Percentiles rank a stretch among this genome's conserved stretches.
Evolutionary conservation across 2,113 vertebrate species (phyloP).

Genomic region (Stictonetta naevosa): DNA sequence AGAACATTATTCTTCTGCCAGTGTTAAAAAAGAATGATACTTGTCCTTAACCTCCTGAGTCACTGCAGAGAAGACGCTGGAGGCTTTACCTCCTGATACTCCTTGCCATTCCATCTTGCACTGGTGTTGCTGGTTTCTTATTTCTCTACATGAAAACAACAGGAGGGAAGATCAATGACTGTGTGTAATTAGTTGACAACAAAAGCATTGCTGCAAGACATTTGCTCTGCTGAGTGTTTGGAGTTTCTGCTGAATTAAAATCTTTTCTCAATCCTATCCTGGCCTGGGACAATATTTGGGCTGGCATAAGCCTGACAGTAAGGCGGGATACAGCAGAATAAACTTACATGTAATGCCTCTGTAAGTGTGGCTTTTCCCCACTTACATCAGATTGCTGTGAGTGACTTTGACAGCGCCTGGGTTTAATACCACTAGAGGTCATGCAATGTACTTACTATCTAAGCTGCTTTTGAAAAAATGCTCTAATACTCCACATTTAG

Average conservation of each 20-base stretch:
- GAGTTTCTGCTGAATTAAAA: background rate
- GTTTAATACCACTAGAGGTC: constrained; percentile 66
- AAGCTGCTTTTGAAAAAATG: constrained; percentile 39
- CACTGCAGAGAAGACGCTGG: background rate
- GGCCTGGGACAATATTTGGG: background rate
- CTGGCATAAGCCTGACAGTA: background rate
- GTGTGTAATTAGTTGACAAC: background rate
- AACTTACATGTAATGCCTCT: background rate
- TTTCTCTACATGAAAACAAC: background rate
- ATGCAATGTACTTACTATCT: constrained; percentile 36
- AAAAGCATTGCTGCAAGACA: background rate
- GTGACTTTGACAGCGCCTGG: background rate
- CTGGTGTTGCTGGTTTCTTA: background rate
- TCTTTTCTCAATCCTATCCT: background rate
- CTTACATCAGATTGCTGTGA: background rate
- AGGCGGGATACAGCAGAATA: background rate
- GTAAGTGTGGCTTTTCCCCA: background rate
- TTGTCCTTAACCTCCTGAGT: background rate
- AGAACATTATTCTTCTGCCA: background rate
- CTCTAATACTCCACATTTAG: background rate
- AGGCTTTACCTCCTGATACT: rapidly evolving
- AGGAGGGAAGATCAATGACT: background rate
- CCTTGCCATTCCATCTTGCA: background rate
- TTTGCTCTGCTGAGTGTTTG: background rate
- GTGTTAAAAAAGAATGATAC: background rate